Evolutionary conservation across 2,888 invertebrate genomes (phyloP).

Genomic region (Eristalis pertinax): DNA sequence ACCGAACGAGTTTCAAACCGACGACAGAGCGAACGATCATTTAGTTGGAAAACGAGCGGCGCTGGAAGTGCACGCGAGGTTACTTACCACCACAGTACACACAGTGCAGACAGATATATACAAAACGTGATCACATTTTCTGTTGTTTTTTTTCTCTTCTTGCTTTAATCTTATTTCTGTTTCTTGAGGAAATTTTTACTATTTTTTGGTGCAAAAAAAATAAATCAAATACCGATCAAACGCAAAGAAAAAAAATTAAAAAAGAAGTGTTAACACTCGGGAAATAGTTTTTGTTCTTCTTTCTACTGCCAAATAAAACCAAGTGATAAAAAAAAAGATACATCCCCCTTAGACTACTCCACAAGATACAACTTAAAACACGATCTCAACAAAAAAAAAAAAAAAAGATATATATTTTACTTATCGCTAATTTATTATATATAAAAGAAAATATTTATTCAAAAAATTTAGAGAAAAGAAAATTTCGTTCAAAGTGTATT

Average conservation of each 20-base stretch:
- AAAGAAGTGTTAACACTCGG: conserved; percentile 55
- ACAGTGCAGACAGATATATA: conserved; percentile 51
- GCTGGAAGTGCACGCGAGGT: conserved; percentile 72
- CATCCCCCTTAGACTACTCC: conserved; percentile 51
- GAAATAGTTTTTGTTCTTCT: conserved; percentile 53
- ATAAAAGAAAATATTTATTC: conserved; percentile 12
- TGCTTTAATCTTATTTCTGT: conserved; percentile 24
- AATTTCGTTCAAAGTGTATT: conserved; percentile 27
- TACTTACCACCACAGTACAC: conserved; percentile 45
- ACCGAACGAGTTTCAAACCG: conserved; percentile 66
- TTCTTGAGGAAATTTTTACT: conserved; percentile 29
- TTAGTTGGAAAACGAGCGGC: conserved; percentile 72
- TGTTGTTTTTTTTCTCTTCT: background rate
- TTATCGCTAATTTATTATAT: conserved; percentile 42
- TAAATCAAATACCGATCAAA: background rate
- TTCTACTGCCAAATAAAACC: conserved; percentile 69
- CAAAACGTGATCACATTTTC: conserved; percentile 60
- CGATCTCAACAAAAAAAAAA: conserved; percentile 56
- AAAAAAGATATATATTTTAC: conserved; percentile 16
- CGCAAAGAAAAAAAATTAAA: conserved; percentile 26
- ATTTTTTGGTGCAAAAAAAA: conserved; percentile 59
- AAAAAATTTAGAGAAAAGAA: conserved; percentile 19
- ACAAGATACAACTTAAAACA: conserved; percentile 67
- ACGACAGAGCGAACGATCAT: conserved; percentile 59
- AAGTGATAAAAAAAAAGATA: conserved; percentile 65